These are phyloP conservation scores for Esox masquinongy DNA, from an alignment of 2,797 vertebrate genomes.

Conservation along the genomic window DNA sequence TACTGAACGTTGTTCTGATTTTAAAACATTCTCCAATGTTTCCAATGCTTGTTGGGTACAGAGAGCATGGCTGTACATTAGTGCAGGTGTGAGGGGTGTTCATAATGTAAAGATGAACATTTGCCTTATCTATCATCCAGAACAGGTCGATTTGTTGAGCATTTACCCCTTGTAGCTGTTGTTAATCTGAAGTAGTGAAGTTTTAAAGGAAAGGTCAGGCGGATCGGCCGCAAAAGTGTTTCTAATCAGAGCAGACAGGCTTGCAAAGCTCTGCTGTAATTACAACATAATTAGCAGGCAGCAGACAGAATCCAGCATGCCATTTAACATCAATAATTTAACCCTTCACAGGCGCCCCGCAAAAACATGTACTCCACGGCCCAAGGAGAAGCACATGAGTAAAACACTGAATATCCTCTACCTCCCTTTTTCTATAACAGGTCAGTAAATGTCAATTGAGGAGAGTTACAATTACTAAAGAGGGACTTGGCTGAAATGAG, in stretches of 20 bases:
- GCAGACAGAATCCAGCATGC: constrained; percentile 69
- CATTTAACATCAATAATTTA: constrained; percentile 77
- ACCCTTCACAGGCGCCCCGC: constrained; percentile 56
- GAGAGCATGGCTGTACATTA: background rate
- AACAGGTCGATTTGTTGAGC: constrained; percentile 54
- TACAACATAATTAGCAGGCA: constrained; percentile 78
- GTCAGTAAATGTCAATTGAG: constrained; percentile 62
- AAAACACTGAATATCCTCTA: constrained; percentile 37
- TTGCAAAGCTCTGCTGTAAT: constrained; percentile 71
- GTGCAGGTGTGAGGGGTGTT: constrained; percentile 12
- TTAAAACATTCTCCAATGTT: background rate
- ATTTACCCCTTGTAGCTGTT: constrained; percentile 54
- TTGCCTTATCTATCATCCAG: constrained; percentile 43
- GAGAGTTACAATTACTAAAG: constrained; percentile 48
- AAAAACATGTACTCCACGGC: constrained; percentile 51
- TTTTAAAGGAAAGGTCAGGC: constrained; percentile 75
- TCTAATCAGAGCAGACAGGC: constrained; percentile 76
- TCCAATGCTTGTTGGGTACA: background rate
- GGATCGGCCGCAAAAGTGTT: constrained; percentile 66
- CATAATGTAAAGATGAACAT: constrained; percentile 46
- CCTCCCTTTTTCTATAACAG: constrained; percentile 49
- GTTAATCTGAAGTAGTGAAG: constrained; percentile 67
- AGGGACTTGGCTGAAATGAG: constrained; percentile 58
- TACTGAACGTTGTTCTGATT: no score
- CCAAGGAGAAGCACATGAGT: constrained; percentile 30